Conservation (phyloP, 2,113 vertebrate genomes). For the Laticauda laticaudata region DNA sequence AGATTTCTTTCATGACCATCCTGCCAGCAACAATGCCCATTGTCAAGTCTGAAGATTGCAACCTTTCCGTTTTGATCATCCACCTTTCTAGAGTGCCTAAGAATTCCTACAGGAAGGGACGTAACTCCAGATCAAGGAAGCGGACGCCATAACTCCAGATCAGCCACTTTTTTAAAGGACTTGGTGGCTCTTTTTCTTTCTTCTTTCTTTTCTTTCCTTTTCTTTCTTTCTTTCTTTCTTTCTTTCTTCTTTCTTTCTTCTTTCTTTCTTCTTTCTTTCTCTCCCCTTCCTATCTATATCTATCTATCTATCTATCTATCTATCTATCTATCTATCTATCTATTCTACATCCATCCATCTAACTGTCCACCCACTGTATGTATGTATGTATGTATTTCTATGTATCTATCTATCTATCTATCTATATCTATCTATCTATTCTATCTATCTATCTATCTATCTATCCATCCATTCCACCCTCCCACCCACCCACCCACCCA, state of each 20-base stretch:
- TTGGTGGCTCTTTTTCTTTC: background rate
- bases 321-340: too few species aligned
- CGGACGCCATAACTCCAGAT: slow-evolving; percentile 8
- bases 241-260: background rate
- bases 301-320: too few species aligned
- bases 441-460: too few species aligned
- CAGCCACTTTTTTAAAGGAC: background rate
- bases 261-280: accelerated
- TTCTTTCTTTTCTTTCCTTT: background rate
- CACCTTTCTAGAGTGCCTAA: background rate
- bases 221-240: background rate
- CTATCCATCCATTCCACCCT: too few species aligned
- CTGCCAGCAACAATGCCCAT: slow-evolving; percentile 44
- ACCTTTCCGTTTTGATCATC: background rate
- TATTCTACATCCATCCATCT: too few species aligned
- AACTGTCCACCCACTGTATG: too few species aligned
- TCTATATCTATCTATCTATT: too few species aligned
- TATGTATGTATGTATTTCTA: too few species aligned
- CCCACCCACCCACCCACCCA: too few species aligned
- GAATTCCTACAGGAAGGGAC: background rate
- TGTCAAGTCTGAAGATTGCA: background rate
- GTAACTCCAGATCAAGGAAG: slow-evolving; percentile 1
- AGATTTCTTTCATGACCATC: slow-evolving; percentile 54
- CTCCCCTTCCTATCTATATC: too few species aligned
- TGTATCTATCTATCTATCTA: too few species aligned